Evolutionary conservation across 2,888 invertebrate species (phyloP).

Genomic region (Sarcophaga caerulescens): DNA sequence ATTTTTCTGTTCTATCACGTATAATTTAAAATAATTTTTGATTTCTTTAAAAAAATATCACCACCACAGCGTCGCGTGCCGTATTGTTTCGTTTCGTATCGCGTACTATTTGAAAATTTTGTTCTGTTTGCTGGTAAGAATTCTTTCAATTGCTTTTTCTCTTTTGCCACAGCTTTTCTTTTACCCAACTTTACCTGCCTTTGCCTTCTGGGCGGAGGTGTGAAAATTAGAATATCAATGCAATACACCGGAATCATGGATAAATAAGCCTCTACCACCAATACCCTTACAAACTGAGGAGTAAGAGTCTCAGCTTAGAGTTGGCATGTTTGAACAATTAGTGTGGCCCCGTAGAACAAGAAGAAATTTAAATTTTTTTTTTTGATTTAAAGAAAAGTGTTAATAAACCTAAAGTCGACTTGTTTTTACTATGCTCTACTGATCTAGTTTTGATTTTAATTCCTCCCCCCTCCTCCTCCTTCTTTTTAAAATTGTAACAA

Average conservation of each 20-base stretch:
- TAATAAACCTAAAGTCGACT: conserved; percentile 41
- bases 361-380: background rate
- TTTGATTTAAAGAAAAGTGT: conserved; percentile 17
- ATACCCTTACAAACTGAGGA: background rate
- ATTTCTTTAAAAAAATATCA: conserved; percentile 4
- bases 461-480: too few species aligned
- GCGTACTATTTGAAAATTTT: conserved; percentile 57
- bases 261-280: conserved; percentile 37
- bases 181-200: conserved; percentile 10
- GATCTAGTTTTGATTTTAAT: conserved; percentile 56
- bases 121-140: conserved; percentile 40
- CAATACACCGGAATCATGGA: conserved; percentile 41
- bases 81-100: conserved; percentile 61
- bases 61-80: conserved; percentile 43
- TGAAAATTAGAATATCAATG: conserved; percentile 49
- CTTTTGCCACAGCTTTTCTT: conserved; percentile 26
- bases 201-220: conserved; percentile 24
- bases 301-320: background rate
- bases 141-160: conserved; percentile 27
- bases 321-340: conserved; percentile 65
- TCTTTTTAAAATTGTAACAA: too few species aligned
- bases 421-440: conserved; percentile 53
- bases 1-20: background rate
- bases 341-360: conserved; percentile 2
- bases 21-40: background rate